A percentile compares a stretch with the other conserved stretches of the same genome.
Conservation (phyloP, 2,888 invertebrate species). For the Erebia ligea region DNA sequence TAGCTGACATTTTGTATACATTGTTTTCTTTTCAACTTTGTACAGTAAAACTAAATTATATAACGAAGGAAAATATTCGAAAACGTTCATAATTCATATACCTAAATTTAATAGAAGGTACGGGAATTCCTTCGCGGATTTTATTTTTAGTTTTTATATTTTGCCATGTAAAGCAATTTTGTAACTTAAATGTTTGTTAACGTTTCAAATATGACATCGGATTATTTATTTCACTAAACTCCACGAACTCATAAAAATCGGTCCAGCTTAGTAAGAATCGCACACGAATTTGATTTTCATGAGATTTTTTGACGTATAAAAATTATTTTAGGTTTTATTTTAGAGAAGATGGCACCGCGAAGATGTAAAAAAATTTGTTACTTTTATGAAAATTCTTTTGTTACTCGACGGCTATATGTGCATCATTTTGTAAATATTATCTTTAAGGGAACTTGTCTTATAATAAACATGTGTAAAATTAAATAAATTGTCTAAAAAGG, state of each 20-base stretch:
- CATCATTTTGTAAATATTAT: constrained; percentile 77
- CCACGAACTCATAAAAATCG: no score
- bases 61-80: constrained; percentile 23
- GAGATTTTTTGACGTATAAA: no score
- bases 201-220: no score
- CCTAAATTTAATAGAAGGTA: not conserved
- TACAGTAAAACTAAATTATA: constrained; percentile 33
- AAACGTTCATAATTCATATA: not conserved
- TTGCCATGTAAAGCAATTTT: not conserved
- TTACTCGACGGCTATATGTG: constrained; percentile 67
- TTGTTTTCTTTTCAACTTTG: constrained; percentile 40
- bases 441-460: constrained; percentile 70
- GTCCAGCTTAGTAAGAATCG: no score
- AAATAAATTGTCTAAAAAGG: constrained; percentile 80
- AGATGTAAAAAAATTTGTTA: constrained; percentile 2
- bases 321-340: not conserved
- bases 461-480: constrained; percentile 81
- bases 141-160: not conserved
- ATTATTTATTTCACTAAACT: no score
- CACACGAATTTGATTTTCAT: no score
- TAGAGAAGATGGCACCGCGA: not conserved
- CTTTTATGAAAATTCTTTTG: constrained; percentile 5
- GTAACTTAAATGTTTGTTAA: not conserved
- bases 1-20: constrained; percentile 16
- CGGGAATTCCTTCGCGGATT: not conserved